Percentiles rank a stretch among this genome's conserved stretches.
Evolutionary conservation across 30 jellyfish, hydroid and myxozoan genomes (phyloP).

Genomic region (Nemopilema nomurai): DNA sequence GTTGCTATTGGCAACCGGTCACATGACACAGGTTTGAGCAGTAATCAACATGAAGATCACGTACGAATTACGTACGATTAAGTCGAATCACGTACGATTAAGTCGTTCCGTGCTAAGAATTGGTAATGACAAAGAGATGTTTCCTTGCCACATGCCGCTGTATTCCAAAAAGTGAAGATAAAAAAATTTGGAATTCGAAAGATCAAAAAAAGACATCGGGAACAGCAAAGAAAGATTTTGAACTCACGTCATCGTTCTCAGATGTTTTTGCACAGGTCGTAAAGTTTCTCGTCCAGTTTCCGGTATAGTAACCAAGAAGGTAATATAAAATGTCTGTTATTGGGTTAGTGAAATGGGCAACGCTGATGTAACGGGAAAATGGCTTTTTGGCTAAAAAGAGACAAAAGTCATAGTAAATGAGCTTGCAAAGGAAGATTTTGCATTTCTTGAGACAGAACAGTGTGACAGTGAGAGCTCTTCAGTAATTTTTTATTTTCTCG

Average conservation of each 20-base stretch:
- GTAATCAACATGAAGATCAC: too few relatives aligned
- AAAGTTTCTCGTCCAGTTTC: slow-evolving; percentile 59
- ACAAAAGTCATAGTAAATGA: not conserved
- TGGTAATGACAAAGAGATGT: too few relatives aligned
- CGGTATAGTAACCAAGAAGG: slow-evolving; percentile 87
- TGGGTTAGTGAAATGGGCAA: slow-evolving; percentile 85
- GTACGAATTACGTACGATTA: too few relatives aligned
- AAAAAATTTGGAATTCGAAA: not conserved
- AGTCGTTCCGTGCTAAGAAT: too few relatives aligned
- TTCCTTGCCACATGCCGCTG: too few relatives aligned
- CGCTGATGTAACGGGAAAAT: slow-evolving; percentile 94
- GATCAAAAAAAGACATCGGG: not conserved
- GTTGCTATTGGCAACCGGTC: too few relatives aligned
- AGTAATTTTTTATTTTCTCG: not conserved
- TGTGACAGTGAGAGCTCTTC: not conserved
- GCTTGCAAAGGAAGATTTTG: not conserved
- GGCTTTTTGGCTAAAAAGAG: slow-evolving; percentile 76
- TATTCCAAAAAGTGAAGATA: too few relatives aligned
- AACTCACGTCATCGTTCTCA: slow-evolving; percentile 42
- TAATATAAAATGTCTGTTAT: slow-evolving; percentile 69
- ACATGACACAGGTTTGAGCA: too few relatives aligned
- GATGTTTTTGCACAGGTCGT: slow-evolving; percentile 13
- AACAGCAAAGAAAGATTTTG: not conserved
- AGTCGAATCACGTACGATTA: too few relatives aligned
- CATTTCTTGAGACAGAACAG: not conserved